Evolutionary conservation across 2,797 vertebrate genomes (phyloP), one percentile per base, ranked within the genome.

Genomic region (Eulemur albifrons): DNA sequence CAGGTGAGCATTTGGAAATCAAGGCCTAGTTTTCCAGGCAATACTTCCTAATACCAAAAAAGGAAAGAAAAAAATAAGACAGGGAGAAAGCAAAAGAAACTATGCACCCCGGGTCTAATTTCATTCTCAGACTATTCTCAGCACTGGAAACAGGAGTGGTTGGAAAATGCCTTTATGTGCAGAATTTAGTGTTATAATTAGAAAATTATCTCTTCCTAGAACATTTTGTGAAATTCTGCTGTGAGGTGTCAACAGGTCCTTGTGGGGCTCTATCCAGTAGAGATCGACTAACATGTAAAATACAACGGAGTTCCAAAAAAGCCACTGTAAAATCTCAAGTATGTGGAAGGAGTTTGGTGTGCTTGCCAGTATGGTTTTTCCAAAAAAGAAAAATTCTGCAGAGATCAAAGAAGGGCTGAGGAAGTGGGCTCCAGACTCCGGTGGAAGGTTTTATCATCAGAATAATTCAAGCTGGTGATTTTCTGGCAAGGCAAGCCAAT

Each of bases 141-240:
- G 57, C 43, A 54, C 48, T 93, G 81, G 69, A 90, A 87, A 85
- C 27, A n/a, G 7, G 48, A 96, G 92, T 84, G 88, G 92, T 93
- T 73, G 96, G 95, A 97, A 98, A 98, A 95, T 97, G 84, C 52
- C 38, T 92, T 67, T 90, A 70, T 67, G 94, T 93, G 93, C 90
- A 97, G 77, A 93, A 92, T 96, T 97, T 83, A 92, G 96, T 92
- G 87, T 97, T 96, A 80, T 94, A 98, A 97, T 97, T 97, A 97
- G 97, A 97, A 97, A 97, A 97, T 97, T 96, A 97, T 98, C 96
- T 97, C 96, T 97, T 95, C 90, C 95, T 97, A 98, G 93, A 97
- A 97, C 96, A 97, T 96, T 97, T 95, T 97, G 96, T 98, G 93
- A 97, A 97, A 96, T 94, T 89, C 82, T 97, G 96, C 94, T 1